Evolutionary conservation across 2,797 vertebrate genomes (phyloP), one percentile per base, ranked within the genome.

Genomic region (Epinephelus malabaricus): DNA sequence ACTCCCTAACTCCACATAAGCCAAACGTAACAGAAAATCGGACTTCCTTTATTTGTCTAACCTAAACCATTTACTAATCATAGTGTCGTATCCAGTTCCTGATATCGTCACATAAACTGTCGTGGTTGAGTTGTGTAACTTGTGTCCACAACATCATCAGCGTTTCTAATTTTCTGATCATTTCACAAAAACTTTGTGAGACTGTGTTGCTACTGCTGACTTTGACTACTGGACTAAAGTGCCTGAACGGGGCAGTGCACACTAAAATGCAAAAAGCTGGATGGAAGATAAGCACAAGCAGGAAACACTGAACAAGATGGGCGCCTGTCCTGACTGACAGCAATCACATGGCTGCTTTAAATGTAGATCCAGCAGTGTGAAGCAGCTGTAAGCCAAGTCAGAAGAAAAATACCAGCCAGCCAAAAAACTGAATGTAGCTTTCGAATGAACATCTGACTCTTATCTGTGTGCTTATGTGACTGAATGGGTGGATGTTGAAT

Each of bases 281-380:
- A 95, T 95, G 95, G 71, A 91, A 84, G 92, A 91, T 58, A 90
- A 90, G 94, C 94, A 92, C 70, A 94, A 92, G 92, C 92, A 91
- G 87, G 88, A 93, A 87, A 95, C 91, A 93, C 86, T 89, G 83
- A 92, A 90, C 90, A 89, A 86, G 87, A 92, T 88, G 89, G 71
- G 67, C 75, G 80, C 82, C 86, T 85, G 81, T 71, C 73, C 69
- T 72, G 74, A 82, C 63, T 65, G 78, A 85, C 78, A 75, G 88
- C 43, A 1, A 78, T 87, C 75, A 78, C 55, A 73, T 82, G 82
- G 56, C 83, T 73, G 71, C 40, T 78, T 82, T 53, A 76, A 79
- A 89, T 66, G 74, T 59, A 30, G 47, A 72, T 70, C 74, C 76
- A 67, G 75, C 78, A 64, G 60, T 72, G 82, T 78, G 82, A 91